Base-by-base conservation (phyloP, 23 tunicate species). In the Styela plicata region DNA sequence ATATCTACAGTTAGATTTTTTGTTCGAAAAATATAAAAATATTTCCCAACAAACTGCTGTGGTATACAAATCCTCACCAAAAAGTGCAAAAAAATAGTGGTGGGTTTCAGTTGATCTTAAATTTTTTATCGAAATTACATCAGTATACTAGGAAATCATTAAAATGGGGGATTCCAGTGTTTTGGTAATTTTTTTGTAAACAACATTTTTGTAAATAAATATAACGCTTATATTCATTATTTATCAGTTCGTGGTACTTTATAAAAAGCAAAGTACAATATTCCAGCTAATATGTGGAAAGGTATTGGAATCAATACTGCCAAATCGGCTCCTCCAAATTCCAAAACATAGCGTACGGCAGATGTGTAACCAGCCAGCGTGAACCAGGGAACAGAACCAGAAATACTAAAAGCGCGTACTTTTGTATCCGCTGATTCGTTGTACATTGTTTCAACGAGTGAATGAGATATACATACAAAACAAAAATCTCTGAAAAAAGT, bases 401-500 rank as follows among this genome's bases (percentile, higher is more conserved):
- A 33, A 28, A 71, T 71, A 29, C 77, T 71, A 17, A 71, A 71
- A 16, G 36, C 77, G 16, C 77, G 32, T 18, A 71, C 77, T 17
- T 71, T 71, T 22, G 77, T 71, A 17, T 33, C 77, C 3, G 32
- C 34, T 33, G 32, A 3, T 29, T 71, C 77, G 24, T 31, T 30
- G 5, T 27, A 71, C 37, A 71, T 21, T 3, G 77, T 71, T 30
- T 71, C 36, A 33, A 71, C 36, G 13, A 71, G 29, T 3, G 77
- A 71, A 71, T 71, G 77, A 21, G 77, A 71, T 28, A 71, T 71
- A 17, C 77, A 71, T 3, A 71, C 77, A 34, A 71, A 71, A 71
- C 77, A 71, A 30, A 71, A 71, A 71, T 71, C 77, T 28, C 77
- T 33, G 35, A 71, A 71, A 71, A 71, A 71, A 3, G 77, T 29